Percentiles rank a stretch among this genome's conserved stretches.
phyloP scores from a whole-genome alignment of 2,888 invertebrate species.

The Heliconius cydno region DNA sequence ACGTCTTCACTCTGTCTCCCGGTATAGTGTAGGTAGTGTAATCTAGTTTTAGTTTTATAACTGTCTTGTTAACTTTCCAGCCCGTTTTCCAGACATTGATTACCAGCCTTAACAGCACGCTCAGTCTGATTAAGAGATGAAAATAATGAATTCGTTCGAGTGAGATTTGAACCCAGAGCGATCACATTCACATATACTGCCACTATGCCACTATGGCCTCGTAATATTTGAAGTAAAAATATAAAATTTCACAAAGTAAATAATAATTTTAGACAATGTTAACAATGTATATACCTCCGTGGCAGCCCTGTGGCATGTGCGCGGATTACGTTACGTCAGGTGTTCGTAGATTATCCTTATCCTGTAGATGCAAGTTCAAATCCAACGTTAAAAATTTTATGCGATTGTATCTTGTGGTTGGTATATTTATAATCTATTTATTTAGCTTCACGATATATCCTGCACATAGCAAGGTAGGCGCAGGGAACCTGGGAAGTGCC shows the following conservation, averaged over 20 bases:
- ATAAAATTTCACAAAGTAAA: background rate
- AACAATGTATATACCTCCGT: slow-evolving; percentile 8
- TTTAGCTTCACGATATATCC: background rate
- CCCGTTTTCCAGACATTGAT: background rate
- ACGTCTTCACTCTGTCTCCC: no score
- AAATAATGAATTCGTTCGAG: background rate
- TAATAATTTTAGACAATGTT: background rate
- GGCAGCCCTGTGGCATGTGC: slow-evolving; percentile 32
- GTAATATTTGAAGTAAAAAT: background rate
- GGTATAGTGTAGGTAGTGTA: no score
- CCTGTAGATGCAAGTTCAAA: background rate
- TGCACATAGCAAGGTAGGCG: background rate
- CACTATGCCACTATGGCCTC: no score
- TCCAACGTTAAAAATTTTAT: background rate
- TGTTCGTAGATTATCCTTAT: slow-evolving; percentile 27
- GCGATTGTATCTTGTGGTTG: background rate
- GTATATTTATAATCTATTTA: background rate
- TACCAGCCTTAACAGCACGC: background rate
- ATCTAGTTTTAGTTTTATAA: no score
- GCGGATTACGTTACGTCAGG: slow-evolving; percentile 47
- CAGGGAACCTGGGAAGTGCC: background rate
- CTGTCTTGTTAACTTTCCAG: no score
- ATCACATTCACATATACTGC: no score
- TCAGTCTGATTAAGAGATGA: background rate
- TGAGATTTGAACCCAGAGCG: background rate